Percentiles rank a stretch among this genome's conserved stretches.
Conservation (phyloP, 2,113 vertebrate genomes). For the Anhinga anhinga region DNA sequence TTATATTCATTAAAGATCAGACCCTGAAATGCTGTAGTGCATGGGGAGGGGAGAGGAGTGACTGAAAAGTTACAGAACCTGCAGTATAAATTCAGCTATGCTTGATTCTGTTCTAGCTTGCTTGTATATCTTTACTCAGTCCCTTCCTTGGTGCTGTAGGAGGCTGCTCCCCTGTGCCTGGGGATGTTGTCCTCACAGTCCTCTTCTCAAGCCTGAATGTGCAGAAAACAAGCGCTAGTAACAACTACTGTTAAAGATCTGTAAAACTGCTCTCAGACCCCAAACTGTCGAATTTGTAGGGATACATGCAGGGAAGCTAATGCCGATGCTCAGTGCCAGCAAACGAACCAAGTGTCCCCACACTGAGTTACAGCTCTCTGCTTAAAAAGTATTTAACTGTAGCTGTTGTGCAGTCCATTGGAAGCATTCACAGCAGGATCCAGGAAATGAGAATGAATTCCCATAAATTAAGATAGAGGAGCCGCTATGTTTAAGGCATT, state of each 20-base stretch:
- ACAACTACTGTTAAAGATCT: background rate
- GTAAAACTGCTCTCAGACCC: background rate
- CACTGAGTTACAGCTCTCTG: background rate
- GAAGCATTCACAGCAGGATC: constrained; percentile 5
- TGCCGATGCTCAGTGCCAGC: background rate
- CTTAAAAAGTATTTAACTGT: background rate
- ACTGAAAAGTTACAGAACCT: background rate
- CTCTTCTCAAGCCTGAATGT: background rate
- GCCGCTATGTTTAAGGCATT: background rate
- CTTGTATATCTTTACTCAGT: background rate
- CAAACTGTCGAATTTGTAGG: background rate
- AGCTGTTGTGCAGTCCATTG: background rate
- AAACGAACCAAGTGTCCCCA: background rate
- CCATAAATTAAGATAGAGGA: constrained; percentile 33
- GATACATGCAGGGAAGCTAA: background rate
- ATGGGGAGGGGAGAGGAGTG: background rate
- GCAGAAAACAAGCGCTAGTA: background rate
- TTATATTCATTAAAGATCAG: background rate
- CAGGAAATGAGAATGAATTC: constrained; percentile 67
- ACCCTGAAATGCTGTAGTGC: background rate
- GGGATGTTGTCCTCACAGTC: background rate
- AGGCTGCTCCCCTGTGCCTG: background rate
- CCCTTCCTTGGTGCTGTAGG: background rate
- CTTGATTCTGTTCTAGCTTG: background rate
- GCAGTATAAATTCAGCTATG: background rate